phyloP scores from a whole-genome alignment of 2,888 invertebrate species.

The Antheraea assamensis region DNA sequence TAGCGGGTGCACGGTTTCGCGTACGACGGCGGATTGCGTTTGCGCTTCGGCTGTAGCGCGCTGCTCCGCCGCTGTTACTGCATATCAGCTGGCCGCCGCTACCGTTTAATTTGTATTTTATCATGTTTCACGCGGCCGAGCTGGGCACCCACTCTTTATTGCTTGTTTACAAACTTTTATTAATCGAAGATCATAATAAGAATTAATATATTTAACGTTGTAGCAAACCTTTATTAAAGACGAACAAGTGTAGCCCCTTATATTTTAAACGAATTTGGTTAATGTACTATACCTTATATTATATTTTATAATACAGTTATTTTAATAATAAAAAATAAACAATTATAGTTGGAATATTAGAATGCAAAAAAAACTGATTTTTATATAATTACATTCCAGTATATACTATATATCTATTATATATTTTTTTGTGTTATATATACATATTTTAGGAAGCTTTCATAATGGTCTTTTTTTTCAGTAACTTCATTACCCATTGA shows the following conservation, averaged over 20 bases:
- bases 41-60: constrained; percentile 55
- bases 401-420: too few relatives aligned
- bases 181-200: constrained; percentile 9
- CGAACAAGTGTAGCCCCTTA: background rate
- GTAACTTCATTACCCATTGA: too few relatives aligned
- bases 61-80: constrained; percentile 62
- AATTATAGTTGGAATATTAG: too few relatives aligned
- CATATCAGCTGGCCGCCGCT: constrained; percentile 67
- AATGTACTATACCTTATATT: background rate
- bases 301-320: too few relatives aligned
- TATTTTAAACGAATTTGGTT: background rate
- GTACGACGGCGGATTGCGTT: constrained; percentile 51
- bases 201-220: background rate
- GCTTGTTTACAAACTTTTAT: constrained; percentile 36
- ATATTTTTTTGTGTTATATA: too few relatives aligned
- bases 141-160: constrained; percentile 35
- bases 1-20: constrained; percentile 50
- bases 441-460: too few relatives aligned
- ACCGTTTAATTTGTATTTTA: constrained; percentile 77
- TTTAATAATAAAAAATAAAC: too few relatives aligned
- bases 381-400: too few relatives aligned
- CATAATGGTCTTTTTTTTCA: too few relatives aligned
- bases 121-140: constrained; percentile 68
- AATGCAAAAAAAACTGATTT: too few relatives aligned
- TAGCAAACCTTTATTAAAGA: background rate